phyloP scores from a whole-genome alignment of 2,888 invertebrate species.

The Metopia argyrocephala region DNA sequence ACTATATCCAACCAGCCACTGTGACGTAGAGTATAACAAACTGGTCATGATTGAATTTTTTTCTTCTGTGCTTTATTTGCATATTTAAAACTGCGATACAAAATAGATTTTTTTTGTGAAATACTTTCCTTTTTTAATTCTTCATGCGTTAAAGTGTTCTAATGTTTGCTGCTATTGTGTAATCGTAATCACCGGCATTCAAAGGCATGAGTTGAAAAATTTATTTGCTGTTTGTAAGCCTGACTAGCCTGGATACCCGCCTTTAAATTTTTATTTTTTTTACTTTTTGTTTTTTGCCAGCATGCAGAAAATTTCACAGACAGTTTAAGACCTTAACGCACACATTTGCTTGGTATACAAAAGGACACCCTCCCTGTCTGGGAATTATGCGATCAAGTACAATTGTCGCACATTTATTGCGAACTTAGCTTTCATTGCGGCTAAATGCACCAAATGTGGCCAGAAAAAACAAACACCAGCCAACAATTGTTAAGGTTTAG shows the following conservation, averaged over 20 bases:
- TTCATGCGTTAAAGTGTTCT: constrained; percentile 39
- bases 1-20: no score
- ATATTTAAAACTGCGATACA: no score
- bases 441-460: constrained; percentile 68
- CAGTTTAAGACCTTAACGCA: not conserved
- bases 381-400: constrained; percentile 71
- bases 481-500: constrained; percentile 37
- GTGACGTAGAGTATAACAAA: no score
- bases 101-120: no score
- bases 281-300: not conserved
- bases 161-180: constrained; percentile 51
- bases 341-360: constrained; percentile 19
- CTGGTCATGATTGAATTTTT: no score
- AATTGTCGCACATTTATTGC: constrained; percentile 68
- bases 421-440: constrained; percentile 66
- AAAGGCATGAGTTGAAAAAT: constrained; percentile 34
- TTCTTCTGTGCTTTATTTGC: no score
- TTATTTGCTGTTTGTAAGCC: constrained; percentile 45
- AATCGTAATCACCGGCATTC: constrained; percentile 3
- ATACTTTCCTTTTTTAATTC: not conserved
- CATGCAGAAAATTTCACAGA: not conserved
- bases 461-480: constrained; percentile 40
- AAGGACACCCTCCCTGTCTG: constrained; percentile 68
- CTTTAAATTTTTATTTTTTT: no score
- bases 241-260: constrained; percentile 17